A percentile compares a stretch with the other conserved stretches of the same genome.
These are phyloP conservation scores for Carcharodon carcharias DNA, from an alignment of 2,797 vertebrate species.

Conservation along the genomic window DNA sequence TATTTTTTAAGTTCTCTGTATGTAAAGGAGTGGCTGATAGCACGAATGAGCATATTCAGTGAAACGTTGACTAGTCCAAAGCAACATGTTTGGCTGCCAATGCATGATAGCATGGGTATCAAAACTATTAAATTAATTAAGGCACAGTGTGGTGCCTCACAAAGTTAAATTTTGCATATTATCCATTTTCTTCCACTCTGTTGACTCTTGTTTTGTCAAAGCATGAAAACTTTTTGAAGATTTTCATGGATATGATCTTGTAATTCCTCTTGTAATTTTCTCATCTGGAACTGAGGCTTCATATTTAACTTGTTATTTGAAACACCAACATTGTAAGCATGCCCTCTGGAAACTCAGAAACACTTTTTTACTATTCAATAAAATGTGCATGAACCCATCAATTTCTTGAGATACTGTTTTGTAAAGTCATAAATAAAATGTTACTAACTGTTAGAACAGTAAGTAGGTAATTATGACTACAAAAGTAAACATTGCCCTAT, in stretches of 20 bases:
- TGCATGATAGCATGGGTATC: slow-evolving; percentile 72
- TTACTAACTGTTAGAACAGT: neutral
- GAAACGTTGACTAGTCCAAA: slow-evolving; percentile 46
- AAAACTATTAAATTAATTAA: slow-evolving; percentile 60
- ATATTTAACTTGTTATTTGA: slow-evolving; percentile 62
- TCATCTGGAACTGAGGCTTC: slow-evolving; percentile 69
- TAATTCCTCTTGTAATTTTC: slow-evolving; percentile 61
- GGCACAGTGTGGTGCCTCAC: slow-evolving; percentile 67
- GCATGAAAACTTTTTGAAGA: slow-evolving; percentile 65
- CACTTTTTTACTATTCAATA: slow-evolving; percentile 83
- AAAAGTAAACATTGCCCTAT: neutral
- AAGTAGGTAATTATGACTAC: neutral
- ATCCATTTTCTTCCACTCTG: slow-evolving; percentile 59
- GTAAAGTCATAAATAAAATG: slow-evolving; percentile 7
- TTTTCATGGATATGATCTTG: slow-evolving; percentile 69
- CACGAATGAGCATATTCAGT: slow-evolving; percentile 61
- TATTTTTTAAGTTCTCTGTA: slow-evolving; percentile 62
- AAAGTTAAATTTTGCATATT: slow-evolving; percentile 63
- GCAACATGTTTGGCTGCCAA: slow-evolving; percentile 60
- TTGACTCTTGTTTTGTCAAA: slow-evolving; percentile 62
- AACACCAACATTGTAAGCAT: slow-evolving; percentile 72
- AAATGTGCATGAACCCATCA: slow-evolving; percentile 72
- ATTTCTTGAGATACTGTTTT: slow-evolving; percentile 26
- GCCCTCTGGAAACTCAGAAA: slow-evolving; percentile 67
- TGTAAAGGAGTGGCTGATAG: slow-evolving; percentile 66